These are phyloP conservation scores for Copidosoma floridanum DNA, from an alignment of 1,140 invertebrate genomes.

Conservation along the genomic window DNA sequence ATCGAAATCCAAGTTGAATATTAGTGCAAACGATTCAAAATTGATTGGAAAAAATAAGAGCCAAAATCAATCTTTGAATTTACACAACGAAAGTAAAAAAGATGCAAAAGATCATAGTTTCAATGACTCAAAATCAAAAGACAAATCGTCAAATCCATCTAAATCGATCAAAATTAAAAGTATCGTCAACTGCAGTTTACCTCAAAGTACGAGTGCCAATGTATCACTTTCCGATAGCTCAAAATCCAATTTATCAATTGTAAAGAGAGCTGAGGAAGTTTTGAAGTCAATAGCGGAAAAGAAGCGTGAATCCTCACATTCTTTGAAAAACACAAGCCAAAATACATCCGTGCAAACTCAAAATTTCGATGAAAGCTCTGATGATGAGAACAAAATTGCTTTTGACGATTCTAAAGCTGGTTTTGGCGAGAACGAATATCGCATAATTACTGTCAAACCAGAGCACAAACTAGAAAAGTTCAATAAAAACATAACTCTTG, in stretches of 20 bases:
- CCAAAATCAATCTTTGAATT: no score
- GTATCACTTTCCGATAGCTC: no score
- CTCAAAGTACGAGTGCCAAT: not conserved
- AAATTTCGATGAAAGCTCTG: no score
- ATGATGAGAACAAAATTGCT: no score
- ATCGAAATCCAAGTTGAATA: no score
- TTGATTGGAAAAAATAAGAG: no score
- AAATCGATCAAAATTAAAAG: slow-evolving; percentile 10
- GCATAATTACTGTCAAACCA: not conserved
- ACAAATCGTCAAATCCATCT: not conserved
- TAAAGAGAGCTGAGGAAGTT: not conserved
- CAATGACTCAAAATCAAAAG: not conserved
- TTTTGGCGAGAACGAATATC: slow-evolving; percentile 12
- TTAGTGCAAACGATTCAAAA: no score
- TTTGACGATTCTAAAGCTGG: slow-evolving; percentile 1
- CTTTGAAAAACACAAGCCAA: not conserved
- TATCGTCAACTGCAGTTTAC: not conserved
- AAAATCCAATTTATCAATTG: not conserved
- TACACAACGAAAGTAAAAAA: no score
- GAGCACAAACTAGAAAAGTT: not conserved
- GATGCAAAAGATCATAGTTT: no score
- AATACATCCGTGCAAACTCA: no score
- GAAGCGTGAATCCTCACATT: not conserved
- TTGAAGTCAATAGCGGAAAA: not conserved
- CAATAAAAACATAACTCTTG: not conserved